Conservation (phyloP, 2,888 invertebrate genomes). For the Drosophila anomelani region DNA sequence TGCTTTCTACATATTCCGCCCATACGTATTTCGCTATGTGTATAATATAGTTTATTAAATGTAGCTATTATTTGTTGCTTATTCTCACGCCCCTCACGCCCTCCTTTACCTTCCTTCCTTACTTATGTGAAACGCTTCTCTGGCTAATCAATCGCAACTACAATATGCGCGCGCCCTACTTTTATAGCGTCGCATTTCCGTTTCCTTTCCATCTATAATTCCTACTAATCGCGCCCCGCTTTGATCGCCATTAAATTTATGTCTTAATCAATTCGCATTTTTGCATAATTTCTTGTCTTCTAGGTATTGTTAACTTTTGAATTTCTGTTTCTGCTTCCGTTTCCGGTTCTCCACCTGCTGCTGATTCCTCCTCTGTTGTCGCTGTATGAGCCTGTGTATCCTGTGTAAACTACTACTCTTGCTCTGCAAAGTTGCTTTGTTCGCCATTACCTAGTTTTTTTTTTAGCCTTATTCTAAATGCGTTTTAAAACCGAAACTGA, state of each 20-base stretch:
- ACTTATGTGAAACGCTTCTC: slow-evolving; percentile 49
- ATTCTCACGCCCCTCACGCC: slow-evolving; percentile 7
- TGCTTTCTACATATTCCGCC: slow-evolving; percentile 18
- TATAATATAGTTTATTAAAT: slow-evolving; percentile 71
- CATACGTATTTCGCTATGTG: slow-evolving; percentile 75
- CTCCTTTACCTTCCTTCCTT: slow-evolving; percentile 28
- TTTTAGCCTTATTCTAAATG: slow-evolving; percentile 65
- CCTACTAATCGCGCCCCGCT: slow-evolving; percentile 41
- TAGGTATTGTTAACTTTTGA: slow-evolving; percentile 83
- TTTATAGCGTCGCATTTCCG: slow-evolving; percentile 38
- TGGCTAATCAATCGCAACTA: slow-evolving; percentile 58
- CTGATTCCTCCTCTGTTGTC: slow-evolving; percentile 39
- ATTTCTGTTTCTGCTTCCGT: slow-evolving; percentile 64
- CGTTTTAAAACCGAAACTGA: slow-evolving; percentile 70
- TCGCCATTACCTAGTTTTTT: slow-evolving; percentile 38
- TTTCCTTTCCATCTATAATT: slow-evolving; percentile 34
- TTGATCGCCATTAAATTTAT: slow-evolving; percentile 65
- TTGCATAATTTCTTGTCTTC: slow-evolving; percentile 80
- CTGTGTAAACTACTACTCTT: slow-evolving; percentile 36
- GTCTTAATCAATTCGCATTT: slow-evolving; percentile 79
- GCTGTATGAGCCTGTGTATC: slow-evolving; percentile 29
- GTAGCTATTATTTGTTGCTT: slow-evolving; percentile 77
- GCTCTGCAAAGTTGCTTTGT: slow-evolving; percentile 45
- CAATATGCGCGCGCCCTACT: slow-evolving; percentile 66
- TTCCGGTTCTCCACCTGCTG: slow-evolving; percentile 17